A percentile compares a stretch with the other conserved stretches of the same genome.
Conservation (phyloP, 2,113 vertebrate genomes). For the Nothobranchius kuhntae region DNA sequence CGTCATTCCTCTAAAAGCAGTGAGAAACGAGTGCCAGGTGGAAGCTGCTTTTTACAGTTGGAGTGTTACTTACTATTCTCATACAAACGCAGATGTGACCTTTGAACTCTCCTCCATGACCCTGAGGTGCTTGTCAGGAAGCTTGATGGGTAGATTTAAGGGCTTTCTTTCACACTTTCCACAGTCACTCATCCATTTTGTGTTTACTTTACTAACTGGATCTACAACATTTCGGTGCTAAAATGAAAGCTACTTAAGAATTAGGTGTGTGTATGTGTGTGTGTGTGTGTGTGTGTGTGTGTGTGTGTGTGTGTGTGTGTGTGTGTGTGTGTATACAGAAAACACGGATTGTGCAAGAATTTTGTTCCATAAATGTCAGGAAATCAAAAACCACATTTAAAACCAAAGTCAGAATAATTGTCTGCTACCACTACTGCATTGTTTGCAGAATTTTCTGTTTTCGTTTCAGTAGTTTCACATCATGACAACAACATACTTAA, state of each 20-base stretch:
- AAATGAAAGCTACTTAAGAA: background rate
- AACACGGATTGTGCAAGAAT: background rate
- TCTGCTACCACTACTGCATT: background rate
- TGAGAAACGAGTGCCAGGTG: conserved; percentile 37
- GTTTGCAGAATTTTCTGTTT: no score
- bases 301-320: background rate
- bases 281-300: no score
- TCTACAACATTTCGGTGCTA: background rate
- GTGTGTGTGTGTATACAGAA: background rate
- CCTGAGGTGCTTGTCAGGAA: conserved; percentile 23
- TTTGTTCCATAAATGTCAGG: background rate
- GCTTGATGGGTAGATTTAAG: conserved; percentile 16
- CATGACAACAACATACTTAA: no score
- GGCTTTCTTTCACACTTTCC: background rate
- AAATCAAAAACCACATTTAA: background rate
- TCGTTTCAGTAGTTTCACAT: no score
- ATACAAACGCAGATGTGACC: conserved; percentile 35
- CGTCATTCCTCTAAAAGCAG: background rate
- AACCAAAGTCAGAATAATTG: background rate
- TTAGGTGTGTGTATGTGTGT: background rate
- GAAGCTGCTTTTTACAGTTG: conserved; percentile 22
- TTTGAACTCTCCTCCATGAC: conserved; percentile 40
- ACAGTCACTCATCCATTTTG: background rate
- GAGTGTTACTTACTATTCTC: conserved; percentile 28
- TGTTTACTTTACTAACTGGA: background rate